phyloP scores from a whole-genome alignment of 1,140 invertebrate genomes.

The Pseudomyrmex sp. region DNA sequence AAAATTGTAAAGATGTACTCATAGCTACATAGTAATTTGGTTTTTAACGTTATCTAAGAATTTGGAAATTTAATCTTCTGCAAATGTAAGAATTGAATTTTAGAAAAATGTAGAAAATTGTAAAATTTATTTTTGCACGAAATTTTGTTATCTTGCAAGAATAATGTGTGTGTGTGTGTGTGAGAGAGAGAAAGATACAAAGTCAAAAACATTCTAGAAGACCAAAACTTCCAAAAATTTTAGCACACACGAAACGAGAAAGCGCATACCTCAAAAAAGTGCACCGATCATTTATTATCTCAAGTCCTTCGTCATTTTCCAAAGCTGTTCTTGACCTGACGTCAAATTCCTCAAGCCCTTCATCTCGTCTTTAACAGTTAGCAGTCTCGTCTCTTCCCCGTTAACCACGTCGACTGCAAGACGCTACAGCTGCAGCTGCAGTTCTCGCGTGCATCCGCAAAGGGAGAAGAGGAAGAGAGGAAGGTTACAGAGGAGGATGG shows the following conservation, averaged over 20 bases:
- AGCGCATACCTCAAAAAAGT: background rate
- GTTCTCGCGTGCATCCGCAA: constrained; percentile 64
- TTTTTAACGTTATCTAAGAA: background rate
- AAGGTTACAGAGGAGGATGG: constrained; percentile 48
- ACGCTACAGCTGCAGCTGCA: constrained; percentile 66
- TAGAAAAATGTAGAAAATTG: background rate
- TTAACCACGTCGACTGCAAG: constrained; percentile 50
- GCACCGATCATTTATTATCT: constrained; percentile 28
- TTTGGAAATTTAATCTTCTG: background rate
- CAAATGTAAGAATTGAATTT: background rate
- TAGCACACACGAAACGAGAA: background rate
- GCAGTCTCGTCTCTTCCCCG: constrained; percentile 20
- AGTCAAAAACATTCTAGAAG: background rate
- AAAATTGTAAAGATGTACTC: constrained; percentile 26
- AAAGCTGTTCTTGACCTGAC: constrained; percentile 20
- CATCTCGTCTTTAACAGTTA: constrained; percentile 38
- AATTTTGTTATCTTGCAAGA: no score
- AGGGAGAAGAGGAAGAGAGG: constrained; percentile 7
- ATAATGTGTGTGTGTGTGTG: no score
- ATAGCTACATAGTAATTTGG: background rate
- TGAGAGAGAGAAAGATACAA: background rate
- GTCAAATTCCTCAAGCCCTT: constrained; percentile 42
- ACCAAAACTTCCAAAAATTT: background rate
- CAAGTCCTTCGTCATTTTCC: constrained; percentile 38
- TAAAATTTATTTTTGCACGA: no score